Conservation (phyloP, 2,113 vertebrate species). For the Ceyx margarethae region DNA sequence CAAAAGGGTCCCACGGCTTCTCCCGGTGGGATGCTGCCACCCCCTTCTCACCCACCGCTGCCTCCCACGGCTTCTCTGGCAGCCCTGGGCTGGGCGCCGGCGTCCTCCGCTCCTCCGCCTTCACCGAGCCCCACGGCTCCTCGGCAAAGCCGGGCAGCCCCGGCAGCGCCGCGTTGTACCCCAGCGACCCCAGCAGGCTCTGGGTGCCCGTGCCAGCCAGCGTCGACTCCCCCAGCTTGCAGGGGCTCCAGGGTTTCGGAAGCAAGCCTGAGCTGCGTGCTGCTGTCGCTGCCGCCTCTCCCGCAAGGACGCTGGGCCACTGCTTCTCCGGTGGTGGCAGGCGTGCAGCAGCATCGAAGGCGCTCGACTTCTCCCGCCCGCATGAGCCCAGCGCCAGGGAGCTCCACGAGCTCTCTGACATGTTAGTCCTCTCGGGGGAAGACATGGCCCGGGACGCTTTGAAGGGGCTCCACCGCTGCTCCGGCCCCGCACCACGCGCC, state of each 20-base stretch:
- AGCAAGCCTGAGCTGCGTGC: neutral
- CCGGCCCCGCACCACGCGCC: constrained; percentile 29
- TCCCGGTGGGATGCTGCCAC: constrained; percentile 16
- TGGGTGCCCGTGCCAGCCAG: constrained; percentile 4
- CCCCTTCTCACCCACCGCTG: constrained; percentile 62
- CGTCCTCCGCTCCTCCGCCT: constrained; percentile 81
- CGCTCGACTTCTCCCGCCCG: constrained; percentile 54
- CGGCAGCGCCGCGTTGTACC: constrained; percentile 74
- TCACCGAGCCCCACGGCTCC: constrained; percentile 74
- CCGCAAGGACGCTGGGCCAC: constrained; percentile 13
- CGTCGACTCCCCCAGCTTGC: constrained; percentile 63
- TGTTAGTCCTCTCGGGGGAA: constrained; percentile 73
- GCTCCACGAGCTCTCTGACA: constrained; percentile 71
- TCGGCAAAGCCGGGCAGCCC: constrained; percentile 66
- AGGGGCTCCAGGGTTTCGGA: constrained; percentile 74
- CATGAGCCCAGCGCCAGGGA: constrained; percentile 37
- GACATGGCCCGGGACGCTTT: constrained; percentile 73
- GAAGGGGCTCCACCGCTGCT: constrained; percentile 78
- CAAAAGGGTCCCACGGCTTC: constrained; percentile 81
- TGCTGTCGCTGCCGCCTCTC: constrained; percentile 28
- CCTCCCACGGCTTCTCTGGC: constrained; percentile 87
- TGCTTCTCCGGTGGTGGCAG: constrained; percentile 35
- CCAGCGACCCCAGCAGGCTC: constrained; percentile 59
- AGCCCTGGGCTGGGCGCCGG: constrained; percentile 76
- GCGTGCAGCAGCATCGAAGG: constrained; percentile 60